These are phyloP conservation scores for Neomonachus schauinslandi DNA, from an alignment of 2,113 vertebrate species.

Conservation along the genomic window DNA sequence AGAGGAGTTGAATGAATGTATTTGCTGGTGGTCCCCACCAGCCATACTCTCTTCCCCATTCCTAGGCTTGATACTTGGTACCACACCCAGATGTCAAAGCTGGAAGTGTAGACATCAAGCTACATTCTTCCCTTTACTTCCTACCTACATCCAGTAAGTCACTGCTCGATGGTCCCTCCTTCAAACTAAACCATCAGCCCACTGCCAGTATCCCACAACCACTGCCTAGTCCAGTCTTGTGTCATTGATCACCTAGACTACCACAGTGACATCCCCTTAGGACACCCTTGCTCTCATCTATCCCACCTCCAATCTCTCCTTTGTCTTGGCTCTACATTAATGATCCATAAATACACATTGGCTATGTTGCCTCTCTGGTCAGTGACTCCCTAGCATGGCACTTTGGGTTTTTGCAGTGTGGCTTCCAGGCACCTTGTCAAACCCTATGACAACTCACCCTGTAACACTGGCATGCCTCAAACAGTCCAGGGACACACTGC, in stretches of 20 bases:
- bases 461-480: fast-evolving
- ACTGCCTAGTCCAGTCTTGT: background rate
- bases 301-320: too few relatives aligned
- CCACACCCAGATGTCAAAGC: background rate
- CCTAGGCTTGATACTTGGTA: background rate
- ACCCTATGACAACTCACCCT: background rate
- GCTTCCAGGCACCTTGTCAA: background rate
- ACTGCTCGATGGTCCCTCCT: too few relatives aligned
- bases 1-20: background rate
- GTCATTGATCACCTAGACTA: background rate
- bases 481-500: background rate
- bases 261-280: background rate
- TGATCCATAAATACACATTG: background rate
- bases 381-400: background rate
- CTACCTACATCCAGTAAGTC: too few relatives aligned
- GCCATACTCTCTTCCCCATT: background rate
- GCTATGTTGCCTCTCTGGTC: background rate
- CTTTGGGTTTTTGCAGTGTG: background rate
- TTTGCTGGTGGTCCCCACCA: background rate
- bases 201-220: background rate
- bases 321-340: background rate
- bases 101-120: background rate
- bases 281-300: background rate
- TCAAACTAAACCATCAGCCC: background rate
- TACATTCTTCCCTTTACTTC: background rate